A percentile compares a stretch with the other conserved stretches of the same genome.
Conservation (phyloP, 1,140 invertebrate species). For the Panagrolaimus sp. region DNA sequence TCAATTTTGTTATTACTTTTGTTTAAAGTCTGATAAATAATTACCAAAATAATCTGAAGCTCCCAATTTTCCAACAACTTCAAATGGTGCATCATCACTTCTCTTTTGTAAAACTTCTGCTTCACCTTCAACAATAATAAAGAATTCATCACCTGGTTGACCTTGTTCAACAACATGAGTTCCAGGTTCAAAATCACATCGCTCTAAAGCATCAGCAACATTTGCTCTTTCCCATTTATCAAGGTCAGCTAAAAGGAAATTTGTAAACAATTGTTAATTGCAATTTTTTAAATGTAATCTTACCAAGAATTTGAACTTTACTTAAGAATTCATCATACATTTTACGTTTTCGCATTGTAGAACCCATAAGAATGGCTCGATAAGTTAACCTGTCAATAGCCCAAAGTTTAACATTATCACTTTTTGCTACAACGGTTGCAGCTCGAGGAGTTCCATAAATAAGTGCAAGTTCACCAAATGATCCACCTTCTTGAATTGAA, state of each 20-base stretch:
- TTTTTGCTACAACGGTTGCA: conserved; percentile 82
- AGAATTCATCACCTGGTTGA: conserved; percentile 91
- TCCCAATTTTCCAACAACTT: conserved; percentile 88
- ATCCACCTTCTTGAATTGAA: conserved; percentile 90
- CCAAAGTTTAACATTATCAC: conserved; percentile 85
- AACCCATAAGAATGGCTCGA: conserved; percentile 91
- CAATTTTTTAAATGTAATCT: conserved; percentile 33
- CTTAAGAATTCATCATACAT: conserved; percentile 99
- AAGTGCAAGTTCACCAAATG: conserved; percentile 78
- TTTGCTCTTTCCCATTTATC: conserved; percentile 98
- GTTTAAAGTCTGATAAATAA: conserved; percentile 23
- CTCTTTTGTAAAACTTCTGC: conserved; percentile 88
- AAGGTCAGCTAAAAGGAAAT: conserved; percentile 77
- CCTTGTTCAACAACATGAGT: conserved; percentile 95
- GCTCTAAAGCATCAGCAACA: conserved; percentile 92
- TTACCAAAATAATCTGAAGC: conserved; percentile 93
- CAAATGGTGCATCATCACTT: conserved; percentile 72
- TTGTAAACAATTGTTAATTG: not conserved
- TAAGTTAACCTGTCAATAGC: conserved; percentile 97
- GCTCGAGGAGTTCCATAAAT: conserved; percentile 96
- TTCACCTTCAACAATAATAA: conserved; percentile 93
- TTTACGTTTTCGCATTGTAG: conserved; percentile 93
- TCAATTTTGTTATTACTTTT: not conserved
- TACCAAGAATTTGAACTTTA: conserved; percentile 90
- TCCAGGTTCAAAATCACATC: conserved; percentile 79